These are phyloP conservation scores for Mola mola DNA, from an alignment of 2,113 vertebrate genomes.

Conservation along the genomic window DNA sequence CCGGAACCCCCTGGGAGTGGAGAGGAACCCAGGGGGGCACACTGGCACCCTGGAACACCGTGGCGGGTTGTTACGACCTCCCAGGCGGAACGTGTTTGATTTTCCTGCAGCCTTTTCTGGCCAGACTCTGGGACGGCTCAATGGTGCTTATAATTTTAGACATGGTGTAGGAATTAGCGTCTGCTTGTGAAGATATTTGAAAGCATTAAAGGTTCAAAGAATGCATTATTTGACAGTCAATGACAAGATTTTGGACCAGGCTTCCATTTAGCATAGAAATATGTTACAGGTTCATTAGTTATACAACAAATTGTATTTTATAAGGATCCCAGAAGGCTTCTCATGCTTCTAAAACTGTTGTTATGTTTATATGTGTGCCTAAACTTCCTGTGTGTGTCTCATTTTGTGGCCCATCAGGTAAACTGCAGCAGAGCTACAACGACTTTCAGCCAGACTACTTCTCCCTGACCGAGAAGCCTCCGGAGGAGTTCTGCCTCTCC, in stretches of 20 bases:
- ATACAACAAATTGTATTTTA: neutral
- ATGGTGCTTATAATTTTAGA: constrained; percentile 80
- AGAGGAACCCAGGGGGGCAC: constrained; percentile 71
- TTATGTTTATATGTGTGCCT: constrained; percentile 9
- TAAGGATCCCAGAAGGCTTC: neutral
- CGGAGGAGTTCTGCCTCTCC: constrained; percentile 96
- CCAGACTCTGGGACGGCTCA: constrained; percentile 80
- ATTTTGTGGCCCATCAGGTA: constrained; percentile 77
- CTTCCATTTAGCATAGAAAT: neutral
- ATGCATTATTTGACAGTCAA: neutral
- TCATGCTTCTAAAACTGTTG: neutral
- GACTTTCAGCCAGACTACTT: constrained; percentile 95
- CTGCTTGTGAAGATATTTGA: neutral
- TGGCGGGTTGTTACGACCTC: constrained; percentile 74
- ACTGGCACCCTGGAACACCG: constrained; percentile 80
- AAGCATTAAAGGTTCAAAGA: neutral
- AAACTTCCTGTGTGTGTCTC: constrained; percentile 21
- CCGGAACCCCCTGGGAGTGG: constrained; percentile 91
- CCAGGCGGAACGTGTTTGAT: constrained; percentile 89
- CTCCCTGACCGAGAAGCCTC: constrained; percentile 92
- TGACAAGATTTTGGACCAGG: neutral
- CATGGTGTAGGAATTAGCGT: neutral
- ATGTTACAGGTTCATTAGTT: too few relatives aligned
- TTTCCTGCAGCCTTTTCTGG: constrained; percentile 80
- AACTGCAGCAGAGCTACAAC: constrained; percentile 84